Base-by-base conservation (phyloP, 2,113 vertebrate species). In the western clawed frog (Xenopus tropicalis) region DNA sequence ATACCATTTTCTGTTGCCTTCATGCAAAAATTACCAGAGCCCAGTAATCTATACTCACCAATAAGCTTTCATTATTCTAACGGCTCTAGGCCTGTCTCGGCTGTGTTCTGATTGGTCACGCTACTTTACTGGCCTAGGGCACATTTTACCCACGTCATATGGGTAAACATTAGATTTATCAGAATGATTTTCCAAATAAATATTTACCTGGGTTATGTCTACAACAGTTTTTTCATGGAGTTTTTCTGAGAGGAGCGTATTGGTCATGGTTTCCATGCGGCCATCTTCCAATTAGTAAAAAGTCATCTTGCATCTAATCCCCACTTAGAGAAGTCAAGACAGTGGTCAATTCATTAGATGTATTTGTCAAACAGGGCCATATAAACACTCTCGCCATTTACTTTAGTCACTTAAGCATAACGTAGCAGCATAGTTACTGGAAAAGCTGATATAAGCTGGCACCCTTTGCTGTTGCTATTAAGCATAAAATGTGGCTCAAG, bases 231-330 rank as follows among this genome's bases (percentile, higher is more conserved):
- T 66, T n/a, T 75, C 65, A 75, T 23, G 13, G 58, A 56, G 59
- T 51, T 22, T 56, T 63, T 69, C 16, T n/a, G 14, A 25, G 48
- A 44, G 57, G 54, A 16, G 58, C 12, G 43, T 54, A 19, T 14
- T 24, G 42, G 66, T 76, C 24, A 69, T 61, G 61, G 56, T 76
- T 76, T 76, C 73, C 73, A 63, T 29, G 58, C 58, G 69, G 62
- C 73, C 48, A 69, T 69, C 73, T 69, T 76, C 66, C 66, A 76
- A 76, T 76, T 76, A 76, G 73, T 21, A 63, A 13, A 69, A 62
- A 76, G 66, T 76, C 66, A 69, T 54, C 58, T 43, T 62, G 48
- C 51, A 20, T 43, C 44, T 76, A 69, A 69, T 63, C 73, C 73
- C 73, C 66, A 69, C 73, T 76, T 76, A 54, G 65, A 74, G 44